Conservation (phyloP, 2,797 vertebrate species). For the Pteronotus mesoamericanus region DNA sequence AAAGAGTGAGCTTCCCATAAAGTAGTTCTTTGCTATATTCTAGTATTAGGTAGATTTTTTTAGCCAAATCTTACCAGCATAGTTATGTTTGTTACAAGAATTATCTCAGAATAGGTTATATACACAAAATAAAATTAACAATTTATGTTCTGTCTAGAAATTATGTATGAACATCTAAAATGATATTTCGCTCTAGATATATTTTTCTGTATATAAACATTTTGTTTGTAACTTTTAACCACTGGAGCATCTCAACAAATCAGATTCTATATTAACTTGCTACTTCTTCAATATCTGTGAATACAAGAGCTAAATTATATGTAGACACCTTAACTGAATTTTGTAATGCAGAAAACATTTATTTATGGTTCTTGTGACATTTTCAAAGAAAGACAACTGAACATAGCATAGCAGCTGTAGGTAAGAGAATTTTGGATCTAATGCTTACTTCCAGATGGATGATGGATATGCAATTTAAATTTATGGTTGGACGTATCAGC, state of each 20-base stretch:
- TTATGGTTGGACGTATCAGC: conserved; percentile 52
- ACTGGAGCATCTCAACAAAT: background rate
- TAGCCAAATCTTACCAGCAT: background rate
- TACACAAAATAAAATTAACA: background rate
- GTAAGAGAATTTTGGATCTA: conserved; percentile 44
- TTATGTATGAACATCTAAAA: background rate
- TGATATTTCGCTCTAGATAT: background rate
- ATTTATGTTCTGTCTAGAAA: background rate
- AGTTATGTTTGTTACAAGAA: background rate
- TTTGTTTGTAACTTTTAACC: background rate
- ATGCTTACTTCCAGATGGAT: conserved; percentile 57
- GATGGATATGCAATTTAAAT: conserved; percentile 66
- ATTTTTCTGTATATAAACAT: background rate
- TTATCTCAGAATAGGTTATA: background rate
- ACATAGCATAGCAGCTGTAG: conserved; percentile 2
- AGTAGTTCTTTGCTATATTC: background rate
- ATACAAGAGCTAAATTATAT: background rate
- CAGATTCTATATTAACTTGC: background rate
- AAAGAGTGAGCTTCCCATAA: background rate
- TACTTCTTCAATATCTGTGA: background rate
- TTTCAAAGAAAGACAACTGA: conserved; percentile 21
- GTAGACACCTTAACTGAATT: background rate
- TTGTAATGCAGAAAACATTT: background rate
- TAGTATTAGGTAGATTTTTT: background rate
- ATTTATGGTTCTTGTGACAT: conserved; percentile 46